Evolutionary conservation across 2,888 invertebrate genomes (phyloP).

Genomic region (Hydrotaea cyrtoneurina): DNA sequence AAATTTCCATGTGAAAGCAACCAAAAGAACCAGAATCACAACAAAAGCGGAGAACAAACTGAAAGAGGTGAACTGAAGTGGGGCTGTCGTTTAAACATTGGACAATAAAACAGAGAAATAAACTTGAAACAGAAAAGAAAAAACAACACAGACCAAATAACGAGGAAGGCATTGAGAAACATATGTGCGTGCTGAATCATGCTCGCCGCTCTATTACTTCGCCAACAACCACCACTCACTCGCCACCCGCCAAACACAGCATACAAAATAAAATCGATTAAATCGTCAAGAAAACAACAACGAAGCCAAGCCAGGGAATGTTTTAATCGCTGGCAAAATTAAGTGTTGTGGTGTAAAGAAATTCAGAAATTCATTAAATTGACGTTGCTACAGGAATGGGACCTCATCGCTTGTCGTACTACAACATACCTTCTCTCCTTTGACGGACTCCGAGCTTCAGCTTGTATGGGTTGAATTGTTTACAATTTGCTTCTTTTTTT

Average conservation of each 20-base stretch:
- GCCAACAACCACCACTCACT: not conserved
- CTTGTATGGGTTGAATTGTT: not conserved
- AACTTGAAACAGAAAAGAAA: slow-evolving; percentile 22
- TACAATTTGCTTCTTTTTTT: slow-evolving; percentile 21
- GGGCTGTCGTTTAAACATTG: slow-evolving; percentile 21
- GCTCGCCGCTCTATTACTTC: slow-evolving; percentile 9
- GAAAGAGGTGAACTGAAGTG: not conserved
- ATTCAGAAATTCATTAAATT: slow-evolving; percentile 16
- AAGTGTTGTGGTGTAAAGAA: not conserved
- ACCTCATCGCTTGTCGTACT: not conserved
- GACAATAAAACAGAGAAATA: slow-evolving; percentile 45
- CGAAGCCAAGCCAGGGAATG: not conserved
- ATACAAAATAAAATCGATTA: slow-evolving; percentile 11
- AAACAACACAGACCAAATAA: slow-evolving; percentile 11
- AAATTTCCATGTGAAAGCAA: slow-evolving; percentile 27
- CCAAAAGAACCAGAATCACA: slow-evolving; percentile 21
- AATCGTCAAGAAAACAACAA: not conserved
- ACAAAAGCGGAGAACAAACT: slow-evolving; percentile 29
- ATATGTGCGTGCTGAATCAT: slow-evolving; percentile 41
- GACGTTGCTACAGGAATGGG: too few relatives aligned
- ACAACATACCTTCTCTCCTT: slow-evolving; percentile 5
- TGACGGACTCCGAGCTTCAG: not conserved
- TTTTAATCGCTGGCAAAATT: not conserved
- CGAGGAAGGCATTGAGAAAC: slow-evolving; percentile 10
- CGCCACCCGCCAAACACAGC: not conserved